phyloP scores from a whole-genome alignment of 2,113 vertebrate species.

The Gymnogyps californianus region DNA sequence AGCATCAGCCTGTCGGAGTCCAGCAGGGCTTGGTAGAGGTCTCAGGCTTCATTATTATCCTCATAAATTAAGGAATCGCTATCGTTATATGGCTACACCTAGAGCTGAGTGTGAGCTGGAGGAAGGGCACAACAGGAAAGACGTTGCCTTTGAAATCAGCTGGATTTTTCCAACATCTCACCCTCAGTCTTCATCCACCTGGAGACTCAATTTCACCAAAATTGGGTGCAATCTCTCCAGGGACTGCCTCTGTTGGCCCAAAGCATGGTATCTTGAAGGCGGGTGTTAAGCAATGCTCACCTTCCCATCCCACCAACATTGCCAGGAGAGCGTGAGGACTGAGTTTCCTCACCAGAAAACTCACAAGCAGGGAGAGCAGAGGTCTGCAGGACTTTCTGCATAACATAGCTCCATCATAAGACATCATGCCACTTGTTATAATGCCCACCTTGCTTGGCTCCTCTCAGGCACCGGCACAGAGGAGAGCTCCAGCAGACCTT shows the following conservation, averaged over 20 bases:
- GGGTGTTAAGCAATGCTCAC: background rate
- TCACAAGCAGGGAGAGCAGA: background rate
- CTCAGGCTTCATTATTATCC: background rate
- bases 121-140: background rate
- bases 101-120: background rate
- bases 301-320: background rate
- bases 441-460: too few relatives aligned
- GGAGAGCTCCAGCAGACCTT: background rate
- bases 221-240: background rate
- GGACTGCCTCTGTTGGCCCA: background rate
- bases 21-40: background rate
- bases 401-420: background rate
- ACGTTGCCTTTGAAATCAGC: background rate
- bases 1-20: background rate
- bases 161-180: background rate
- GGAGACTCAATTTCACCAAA: background rate
- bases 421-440: accelerated
- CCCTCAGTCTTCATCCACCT: background rate
- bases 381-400: background rate
- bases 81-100: background rate
- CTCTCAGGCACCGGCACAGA: background rate
- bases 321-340: background rate
- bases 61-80: background rate
- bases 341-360: background rate
- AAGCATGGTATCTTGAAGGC: background rate